Evolutionary conservation across 2,888 invertebrate species (phyloP), one percentile per base, ranked within the genome.

Genomic region (Netelia virgata): DNA sequence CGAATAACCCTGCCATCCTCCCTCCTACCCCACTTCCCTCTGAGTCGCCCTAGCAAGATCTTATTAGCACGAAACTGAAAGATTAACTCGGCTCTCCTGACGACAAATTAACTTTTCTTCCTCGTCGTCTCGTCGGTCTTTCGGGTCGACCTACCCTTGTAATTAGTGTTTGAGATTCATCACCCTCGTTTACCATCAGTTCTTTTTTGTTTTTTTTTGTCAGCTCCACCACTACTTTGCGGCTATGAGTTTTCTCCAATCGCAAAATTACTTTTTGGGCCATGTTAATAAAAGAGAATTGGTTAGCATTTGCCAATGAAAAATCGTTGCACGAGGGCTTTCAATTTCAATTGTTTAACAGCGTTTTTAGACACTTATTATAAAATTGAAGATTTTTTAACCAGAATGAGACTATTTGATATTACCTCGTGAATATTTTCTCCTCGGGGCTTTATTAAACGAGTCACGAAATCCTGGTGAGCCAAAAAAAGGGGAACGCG

Each of bases 151-250:
- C 72, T 55, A 72, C 72, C 64, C 43, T 28, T 57, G 72, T 79
- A 70, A 78, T 78, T 70, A 78, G 78, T 70, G 70, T 78, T 78
- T 78, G 70, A 70, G 70, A 78, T 78, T 78, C 78, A 78, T 78
- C 36, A 70, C 70, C 53, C 61, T 70, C 78, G 53, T 78, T 78
- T 78, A 70, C 70, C 53, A 41, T 63, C 61, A 59, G 61, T 63
- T 53, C 63, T 16, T 53, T 28, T 53, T n/a, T n/a, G n/a, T n/a
- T 16, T 53, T 28, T 61, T 20, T 61, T 23, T 14, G 18, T 50
- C 16, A 3, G 5, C 16, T 10, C n/a, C 63, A 10, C 28, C 20
- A 18, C 53, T 23, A 63, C 36, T 70, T 63, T 70, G 36, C 53
- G 61, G 28, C 23, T 41, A 16, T 70, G 53, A 70, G 53, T 55